Conservation (phyloP, 2,888 invertebrate genomes). For the Phortica okadai region DNA sequence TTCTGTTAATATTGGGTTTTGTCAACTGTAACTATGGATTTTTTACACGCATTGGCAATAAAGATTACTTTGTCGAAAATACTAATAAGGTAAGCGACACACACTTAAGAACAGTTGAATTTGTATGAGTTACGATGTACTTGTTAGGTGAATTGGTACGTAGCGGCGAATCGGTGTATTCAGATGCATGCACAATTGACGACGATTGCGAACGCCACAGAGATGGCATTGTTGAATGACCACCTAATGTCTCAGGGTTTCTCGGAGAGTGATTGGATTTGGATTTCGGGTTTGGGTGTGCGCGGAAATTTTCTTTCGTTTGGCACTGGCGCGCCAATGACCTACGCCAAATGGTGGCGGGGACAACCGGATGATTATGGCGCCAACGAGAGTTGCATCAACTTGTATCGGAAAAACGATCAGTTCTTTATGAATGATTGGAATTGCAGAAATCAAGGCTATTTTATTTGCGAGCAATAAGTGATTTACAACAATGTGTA, state of each 20-base stretch:
- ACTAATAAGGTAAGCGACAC: neutral
- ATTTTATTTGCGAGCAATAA: conserved; percentile 10
- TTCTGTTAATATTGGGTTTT: neutral
- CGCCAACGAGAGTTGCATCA: conserved; percentile 29
- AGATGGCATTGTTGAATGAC: neutral
- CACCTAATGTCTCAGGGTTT: conserved; percentile 2
- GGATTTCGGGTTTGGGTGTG: conserved; percentile 22
- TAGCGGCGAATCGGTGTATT: conserved; percentile 2
- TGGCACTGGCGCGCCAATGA: conserved; percentile 18
- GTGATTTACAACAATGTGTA: no score
- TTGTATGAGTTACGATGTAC: neutral
- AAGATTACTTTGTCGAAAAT: neutral
- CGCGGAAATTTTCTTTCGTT: conserved; percentile 30
- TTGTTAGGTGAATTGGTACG: neutral
- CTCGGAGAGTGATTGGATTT: neutral
- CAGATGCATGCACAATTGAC: neutral
- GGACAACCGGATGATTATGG: conserved; percentile 30
- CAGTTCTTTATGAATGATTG: conserved; percentile 35
- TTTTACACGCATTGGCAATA: conserved; percentile 5
- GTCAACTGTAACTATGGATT: conserved; percentile 3
- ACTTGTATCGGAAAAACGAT: conserved; percentile 18
- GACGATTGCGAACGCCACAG: neutral
- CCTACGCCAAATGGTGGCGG: conserved; percentile 27
- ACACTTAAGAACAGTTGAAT: neutral
- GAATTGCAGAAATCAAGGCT: neutral